Base-by-base conservation (phyloP, 2,797 vertebrate species). In the Orientallactaga sibirica region DNA sequence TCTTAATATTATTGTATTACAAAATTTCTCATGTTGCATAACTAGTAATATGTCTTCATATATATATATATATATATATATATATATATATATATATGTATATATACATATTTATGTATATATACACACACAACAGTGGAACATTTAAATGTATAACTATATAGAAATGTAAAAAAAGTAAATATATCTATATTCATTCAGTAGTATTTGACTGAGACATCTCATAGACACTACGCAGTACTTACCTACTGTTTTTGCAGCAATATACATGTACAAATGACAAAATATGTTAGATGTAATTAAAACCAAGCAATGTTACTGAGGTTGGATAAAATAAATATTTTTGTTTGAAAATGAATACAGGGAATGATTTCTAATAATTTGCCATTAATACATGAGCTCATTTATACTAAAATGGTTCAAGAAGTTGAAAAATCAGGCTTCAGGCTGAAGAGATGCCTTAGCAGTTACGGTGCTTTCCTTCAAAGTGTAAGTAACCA, bases 291-390 rank as follows among this genome's bases (percentile, higher is more conserved):
- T 96, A 91, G 81, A 33, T 90, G 55, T 2, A 90, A 58, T 86
- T 79, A 64, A 97, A 97, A 86, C 52, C 80, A 96, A 95, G 79
- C 43, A 96, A 64, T 48, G 88, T 1, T 64, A 93, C 66, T 92
- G 82, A 94, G 41, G 52, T 70, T 96, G 52, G 6, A 5, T 89
- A 62, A 97, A 96, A 97, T 93, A 75, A 91, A 79, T 9, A 71
- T 79, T 86, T 96, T 91, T 96, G 96, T 97, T 93, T 48, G 75
- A 96, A 97, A 96, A 43, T 81, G 82, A 92, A 1, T 20, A 76
- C 48, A 92, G 7, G 2, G 29, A 88, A 5, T 41, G 41, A 92
- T 58, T 95, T 96, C 55, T 73, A 95, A 90, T 95, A 97, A 96
- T 84, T 97, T 75, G 93, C 24, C 52, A 20, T 24, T 58, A 55